Percentiles rank a stretch among this genome's conserved stretches.
phyloP scores from a whole-genome alignment of 1,140 invertebrate genomes.

The Bombus turneri region DNA sequence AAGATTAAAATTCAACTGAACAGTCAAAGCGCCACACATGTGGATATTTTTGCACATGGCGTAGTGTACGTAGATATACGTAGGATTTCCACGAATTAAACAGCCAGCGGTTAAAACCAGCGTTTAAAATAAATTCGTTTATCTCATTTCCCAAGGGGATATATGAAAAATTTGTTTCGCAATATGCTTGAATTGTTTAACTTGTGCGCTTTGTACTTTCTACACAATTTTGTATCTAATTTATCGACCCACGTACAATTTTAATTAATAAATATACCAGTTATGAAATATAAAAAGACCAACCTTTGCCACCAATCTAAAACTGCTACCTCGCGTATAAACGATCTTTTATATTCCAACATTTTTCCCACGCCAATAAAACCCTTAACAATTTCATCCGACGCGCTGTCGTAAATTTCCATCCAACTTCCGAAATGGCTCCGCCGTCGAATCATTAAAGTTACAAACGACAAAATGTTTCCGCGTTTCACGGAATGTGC shows the following conservation, averaged over 20 bases:
- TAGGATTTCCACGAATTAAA: neutral
- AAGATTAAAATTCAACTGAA: neutral
- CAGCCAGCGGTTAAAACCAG: neutral
- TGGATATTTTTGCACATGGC: neutral
- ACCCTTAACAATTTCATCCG: neutral
- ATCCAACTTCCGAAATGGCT: neutral
- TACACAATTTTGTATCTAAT: neutral
- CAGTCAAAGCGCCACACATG: neutral
- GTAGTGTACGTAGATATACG: neutral
- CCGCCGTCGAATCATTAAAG: constrained; percentile 22
- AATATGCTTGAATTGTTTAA: neutral
- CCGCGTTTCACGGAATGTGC: neutral
- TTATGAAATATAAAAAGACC: neutral
- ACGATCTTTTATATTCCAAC: neutral
- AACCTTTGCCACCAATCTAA: neutral
- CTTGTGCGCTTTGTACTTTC: neutral
- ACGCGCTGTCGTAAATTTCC: constrained; percentile 5
- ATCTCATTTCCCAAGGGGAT: neutral
- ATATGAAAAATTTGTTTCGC: neutral
- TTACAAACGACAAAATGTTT: constrained; percentile 38
- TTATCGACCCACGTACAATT: neutral
- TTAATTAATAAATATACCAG: neutral
- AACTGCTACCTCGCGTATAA: neutral
- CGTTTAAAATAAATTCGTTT: neutral
- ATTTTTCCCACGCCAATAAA: constrained; percentile 5